phyloP scores from a whole-genome alignment of 2,113 vertebrate species.

The Ameiurus melas region DNA sequence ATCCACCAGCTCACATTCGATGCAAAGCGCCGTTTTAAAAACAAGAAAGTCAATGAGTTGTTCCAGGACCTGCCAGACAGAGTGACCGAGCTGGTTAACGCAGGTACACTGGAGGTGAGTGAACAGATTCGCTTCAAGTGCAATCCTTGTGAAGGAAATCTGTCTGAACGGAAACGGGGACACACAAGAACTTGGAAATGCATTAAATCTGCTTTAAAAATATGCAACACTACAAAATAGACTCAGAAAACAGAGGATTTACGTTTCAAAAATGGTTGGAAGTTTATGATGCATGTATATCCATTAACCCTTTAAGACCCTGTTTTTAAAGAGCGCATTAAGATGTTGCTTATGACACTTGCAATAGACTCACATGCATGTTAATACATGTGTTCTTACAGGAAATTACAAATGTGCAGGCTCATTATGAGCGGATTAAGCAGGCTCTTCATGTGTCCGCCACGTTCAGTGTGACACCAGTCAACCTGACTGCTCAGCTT shows the following conservation, averaged over 20 bases:
- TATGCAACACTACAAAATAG: not conserved
- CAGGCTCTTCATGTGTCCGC: conserved; percentile 66
- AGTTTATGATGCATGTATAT: not conserved
- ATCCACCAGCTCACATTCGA: conserved; percentile 63
- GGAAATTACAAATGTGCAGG: conserved; percentile 85
- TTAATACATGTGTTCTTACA: conserved; percentile 48
- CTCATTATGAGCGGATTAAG: conserved; percentile 86
- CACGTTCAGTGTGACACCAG: conserved; percentile 75
- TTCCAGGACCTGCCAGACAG: conserved; percentile 54
- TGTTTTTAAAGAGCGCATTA: not conserved
- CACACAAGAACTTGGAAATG: not conserved
- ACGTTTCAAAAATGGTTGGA: not conserved
- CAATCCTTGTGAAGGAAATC: not conserved
- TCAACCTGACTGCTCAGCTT: conserved; percentile 74
- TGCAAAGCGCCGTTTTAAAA: conserved; percentile 52
- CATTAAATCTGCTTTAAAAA: not conserved
- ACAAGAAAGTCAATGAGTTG: conserved; percentile 43
- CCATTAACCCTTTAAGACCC: not conserved
- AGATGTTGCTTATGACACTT: not conserved
- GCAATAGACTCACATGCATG: not conserved
- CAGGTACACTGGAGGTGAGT: conserved; percentile 56
- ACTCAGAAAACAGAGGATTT: not conserved
- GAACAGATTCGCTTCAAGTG: not conserved
- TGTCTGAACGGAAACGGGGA: not conserved
- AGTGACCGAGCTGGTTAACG: conserved; percentile 59